Conservation (phyloP, 1,140 invertebrate species). For the Ladona fulva region DNA sequence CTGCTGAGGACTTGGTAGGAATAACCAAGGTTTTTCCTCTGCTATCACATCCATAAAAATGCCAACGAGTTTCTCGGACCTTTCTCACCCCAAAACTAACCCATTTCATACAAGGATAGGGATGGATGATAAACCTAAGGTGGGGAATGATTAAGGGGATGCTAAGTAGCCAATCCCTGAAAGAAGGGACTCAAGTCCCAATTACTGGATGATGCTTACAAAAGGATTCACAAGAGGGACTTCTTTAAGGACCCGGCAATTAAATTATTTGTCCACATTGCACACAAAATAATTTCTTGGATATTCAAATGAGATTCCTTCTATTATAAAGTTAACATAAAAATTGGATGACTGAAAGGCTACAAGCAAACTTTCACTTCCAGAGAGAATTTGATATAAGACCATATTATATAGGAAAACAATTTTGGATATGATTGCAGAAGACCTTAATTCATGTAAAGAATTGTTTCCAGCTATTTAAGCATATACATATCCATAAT, state of each 20-base stretch:
- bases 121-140: constrained; percentile 9
- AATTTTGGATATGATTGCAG: too few relatives aligned
- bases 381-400: too few relatives aligned
- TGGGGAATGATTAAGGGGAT: background rate
- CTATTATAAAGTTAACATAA: background rate
- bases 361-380: background rate
- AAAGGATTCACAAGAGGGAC: background rate
- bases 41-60: background rate
- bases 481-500: too few relatives aligned
- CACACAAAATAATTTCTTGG: background rate
- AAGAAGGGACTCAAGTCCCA: constrained; percentile 40
- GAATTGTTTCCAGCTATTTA: too few relatives aligned
- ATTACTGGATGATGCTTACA: constrained; percentile 28
- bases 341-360: background rate
- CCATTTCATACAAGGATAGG: background rate
- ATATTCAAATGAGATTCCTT: background rate
- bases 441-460: too few relatives aligned
- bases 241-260: background rate
- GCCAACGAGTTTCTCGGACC: background rate
- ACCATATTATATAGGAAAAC: too few relatives aligned
- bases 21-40: background rate
- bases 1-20: background rate
- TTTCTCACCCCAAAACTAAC: background rate
- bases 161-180: constrained; percentile 35
- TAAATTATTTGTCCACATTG: background rate